These are phyloP conservation scores for Chromis chromis DNA, from an alignment of 2,797 vertebrate genomes.

Conservation along the genomic window DNA sequence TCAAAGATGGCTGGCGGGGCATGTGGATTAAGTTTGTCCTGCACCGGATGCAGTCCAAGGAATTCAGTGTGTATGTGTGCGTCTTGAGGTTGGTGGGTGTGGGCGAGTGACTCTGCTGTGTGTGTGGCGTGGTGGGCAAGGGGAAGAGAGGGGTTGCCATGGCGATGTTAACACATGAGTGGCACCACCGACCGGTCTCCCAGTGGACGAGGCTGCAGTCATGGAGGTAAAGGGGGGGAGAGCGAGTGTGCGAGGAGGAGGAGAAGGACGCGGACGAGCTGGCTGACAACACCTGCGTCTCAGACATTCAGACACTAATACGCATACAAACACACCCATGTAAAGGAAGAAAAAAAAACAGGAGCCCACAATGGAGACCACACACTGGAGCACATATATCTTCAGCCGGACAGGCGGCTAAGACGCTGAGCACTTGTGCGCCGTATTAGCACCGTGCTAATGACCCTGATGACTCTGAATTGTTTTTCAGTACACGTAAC, in stretches of 20 bases:
- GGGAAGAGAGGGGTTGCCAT: conserved; percentile 87
- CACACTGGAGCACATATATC: conserved; percentile 33
- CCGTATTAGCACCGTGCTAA: conserved; percentile 66
- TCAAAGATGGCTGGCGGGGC: conserved; percentile 71
- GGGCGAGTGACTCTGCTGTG: conserved; percentile 69
- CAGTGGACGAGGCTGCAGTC: conserved; percentile 83
- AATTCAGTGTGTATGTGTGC: conserved; percentile 44
- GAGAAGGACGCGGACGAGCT: conserved; percentile 59
- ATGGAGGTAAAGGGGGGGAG: conserved; percentile 72
- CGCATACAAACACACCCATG: conserved; percentile 63
- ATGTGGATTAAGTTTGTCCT: conserved; percentile 75
- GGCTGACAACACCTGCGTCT: conserved; percentile 81
- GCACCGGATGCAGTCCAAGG: conserved; percentile 71
- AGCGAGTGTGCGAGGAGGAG: conserved; percentile 28
- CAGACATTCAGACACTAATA: conserved; percentile 70
- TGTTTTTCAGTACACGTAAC: conserved; percentile 75
- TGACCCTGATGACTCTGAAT: conserved; percentile 74
- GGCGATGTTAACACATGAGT: conserved; percentile 89
- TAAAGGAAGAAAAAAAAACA: conserved; percentile 11
- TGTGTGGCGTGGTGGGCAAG: conserved; percentile 83
- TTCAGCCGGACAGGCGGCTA: conserved; percentile 45
- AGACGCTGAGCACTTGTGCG: conserved; percentile 40
- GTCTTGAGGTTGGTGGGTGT: conserved; percentile 79
- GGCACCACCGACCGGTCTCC: conserved; percentile 84
- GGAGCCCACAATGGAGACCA: conserved; percentile 41